Conservation (phyloP, 2,113 vertebrate species). For the Falcunculus frontatus region DNA sequence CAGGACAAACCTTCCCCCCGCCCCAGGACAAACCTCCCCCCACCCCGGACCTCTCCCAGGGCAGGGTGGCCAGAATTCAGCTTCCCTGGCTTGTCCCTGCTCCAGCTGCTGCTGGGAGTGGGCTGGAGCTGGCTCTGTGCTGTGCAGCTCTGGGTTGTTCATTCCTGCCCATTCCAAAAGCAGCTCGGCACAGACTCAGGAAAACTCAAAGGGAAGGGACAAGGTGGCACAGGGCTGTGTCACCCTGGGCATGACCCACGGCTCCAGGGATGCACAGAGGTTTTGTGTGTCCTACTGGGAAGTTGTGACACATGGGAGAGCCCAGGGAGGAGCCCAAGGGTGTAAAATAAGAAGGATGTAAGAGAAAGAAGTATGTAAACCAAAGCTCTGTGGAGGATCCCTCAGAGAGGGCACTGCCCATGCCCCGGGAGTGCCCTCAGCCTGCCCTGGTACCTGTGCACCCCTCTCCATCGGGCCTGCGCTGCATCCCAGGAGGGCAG, state of each 20-base stretch:
- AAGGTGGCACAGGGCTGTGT: background rate
- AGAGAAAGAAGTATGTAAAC: background rate
- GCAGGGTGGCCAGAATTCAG: background rate
- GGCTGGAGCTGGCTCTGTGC: background rate
- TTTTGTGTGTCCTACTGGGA: background rate
- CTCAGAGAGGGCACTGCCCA: background rate
- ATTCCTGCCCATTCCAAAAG: background rate
- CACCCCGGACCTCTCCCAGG: background rate
- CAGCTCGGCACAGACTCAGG: background rate
- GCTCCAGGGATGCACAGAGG: background rate
- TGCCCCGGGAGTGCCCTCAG: background rate
- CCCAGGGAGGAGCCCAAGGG: background rate
- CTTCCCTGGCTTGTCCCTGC: background rate
- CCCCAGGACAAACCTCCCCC: no score
- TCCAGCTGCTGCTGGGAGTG: background rate
- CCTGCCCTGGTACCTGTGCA: constrained; percentile 82
- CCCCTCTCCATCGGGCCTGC: constrained; percentile 80
- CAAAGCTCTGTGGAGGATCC: background rate
- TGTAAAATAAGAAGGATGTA: background rate
- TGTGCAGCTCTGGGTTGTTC: background rate
- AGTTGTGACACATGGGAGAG: background rate
- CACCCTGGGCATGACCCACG: background rate
- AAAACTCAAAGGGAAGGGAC: background rate
- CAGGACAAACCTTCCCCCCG: no score
- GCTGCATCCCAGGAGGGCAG: constrained; percentile 87